A percentile compares a stretch with the other conserved stretches of the same genome.
Evolutionary conservation across 2,797 vertebrate genomes (phyloP).

Genomic region (Schizopygopsis malacanthus): DNA sequence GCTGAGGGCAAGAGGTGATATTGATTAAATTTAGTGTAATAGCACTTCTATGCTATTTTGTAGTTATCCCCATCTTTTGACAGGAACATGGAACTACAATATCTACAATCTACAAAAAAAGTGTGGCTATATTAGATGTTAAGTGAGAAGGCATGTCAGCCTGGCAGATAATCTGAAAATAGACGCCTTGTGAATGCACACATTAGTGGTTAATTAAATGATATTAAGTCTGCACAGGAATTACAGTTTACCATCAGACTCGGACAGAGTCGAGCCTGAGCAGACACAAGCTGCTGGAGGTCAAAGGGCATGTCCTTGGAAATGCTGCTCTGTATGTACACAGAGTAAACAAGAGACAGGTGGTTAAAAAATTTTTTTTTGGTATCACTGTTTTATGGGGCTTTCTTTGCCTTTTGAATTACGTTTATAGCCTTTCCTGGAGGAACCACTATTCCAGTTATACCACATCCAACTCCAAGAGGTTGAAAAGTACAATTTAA

Average conservation of each 20-base stretch:
- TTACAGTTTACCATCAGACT: conserved; percentile 75
- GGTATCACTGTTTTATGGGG: background rate
- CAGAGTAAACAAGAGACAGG: conserved; percentile 29
- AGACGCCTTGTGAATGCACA: background rate
- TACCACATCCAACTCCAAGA: background rate
- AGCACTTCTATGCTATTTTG: background rate
- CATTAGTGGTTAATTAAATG: conserved; percentile 75
- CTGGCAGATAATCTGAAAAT: conserved; percentile 13
- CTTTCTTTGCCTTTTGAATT: background rate
- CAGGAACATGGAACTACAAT: background rate
- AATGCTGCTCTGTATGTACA: conserved; percentile 72
- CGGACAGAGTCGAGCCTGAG: conserved; percentile 73
- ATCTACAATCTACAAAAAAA: conserved; percentile 17
- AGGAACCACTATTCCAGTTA: background rate
- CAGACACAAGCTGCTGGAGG: conserved; percentile 77
- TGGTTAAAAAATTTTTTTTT: background rate
- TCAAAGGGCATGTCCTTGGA: conserved; percentile 77
- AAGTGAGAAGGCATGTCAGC: background rate
- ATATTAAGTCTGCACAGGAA: conserved; percentile 53
- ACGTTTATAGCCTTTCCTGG: background rate
- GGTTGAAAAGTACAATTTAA: background rate
- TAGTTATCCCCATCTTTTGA: conserved; percentile 6
- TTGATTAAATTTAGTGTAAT: background rate
- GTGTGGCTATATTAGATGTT: conserved; percentile 26
- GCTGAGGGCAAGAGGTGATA: background rate